phyloP scores from a whole-genome alignment of 2,113 vertebrate genomes.

The Galeopterus variegatus region DNA sequence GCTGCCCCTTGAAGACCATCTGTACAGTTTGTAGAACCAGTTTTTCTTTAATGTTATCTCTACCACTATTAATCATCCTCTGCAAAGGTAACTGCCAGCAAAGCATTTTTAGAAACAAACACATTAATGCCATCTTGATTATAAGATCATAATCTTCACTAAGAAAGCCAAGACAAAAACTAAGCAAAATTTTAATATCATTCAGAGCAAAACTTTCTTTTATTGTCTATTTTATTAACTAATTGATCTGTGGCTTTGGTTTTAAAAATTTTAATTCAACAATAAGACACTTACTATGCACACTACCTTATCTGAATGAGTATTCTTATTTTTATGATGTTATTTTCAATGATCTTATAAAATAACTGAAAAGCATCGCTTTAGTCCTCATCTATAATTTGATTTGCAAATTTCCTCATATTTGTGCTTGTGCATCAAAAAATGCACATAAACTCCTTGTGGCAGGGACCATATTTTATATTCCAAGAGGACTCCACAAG shows the following conservation, averaged over 20 bases:
- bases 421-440: not conserved
- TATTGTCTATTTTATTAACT: not conserved
- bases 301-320: not conserved
- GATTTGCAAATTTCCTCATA: conserved; percentile 3
- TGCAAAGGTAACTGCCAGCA: conserved; percentile 45
- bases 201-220: not conserved
- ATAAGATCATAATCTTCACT: conserved; percentile 27
- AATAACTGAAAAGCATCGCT: not conserved
- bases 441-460: not conserved
- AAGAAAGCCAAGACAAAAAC: conserved; percentile 31
- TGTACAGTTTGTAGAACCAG: not conserved
- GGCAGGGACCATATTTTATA: not conserved
- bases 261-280: conserved; percentile 29
- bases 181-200: conserved; percentile 16
- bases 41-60: conserved; percentile 55
- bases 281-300: conserved; percentile 40
- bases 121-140: conserved; percentile 23
- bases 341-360: conserved; percentile 30
- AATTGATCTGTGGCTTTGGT: not conserved
- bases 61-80: conserved; percentile 42
- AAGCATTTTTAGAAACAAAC: conserved; percentile 59
- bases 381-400: not conserved
- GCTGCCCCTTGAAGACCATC: not conserved
- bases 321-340: not conserved
- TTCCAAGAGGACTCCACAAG: not conserved